Evolutionary conservation across 2,888 invertebrate species (phyloP), one percentile per base, ranked within the genome.

Genomic region (Aspidapion aeneum): DNA sequence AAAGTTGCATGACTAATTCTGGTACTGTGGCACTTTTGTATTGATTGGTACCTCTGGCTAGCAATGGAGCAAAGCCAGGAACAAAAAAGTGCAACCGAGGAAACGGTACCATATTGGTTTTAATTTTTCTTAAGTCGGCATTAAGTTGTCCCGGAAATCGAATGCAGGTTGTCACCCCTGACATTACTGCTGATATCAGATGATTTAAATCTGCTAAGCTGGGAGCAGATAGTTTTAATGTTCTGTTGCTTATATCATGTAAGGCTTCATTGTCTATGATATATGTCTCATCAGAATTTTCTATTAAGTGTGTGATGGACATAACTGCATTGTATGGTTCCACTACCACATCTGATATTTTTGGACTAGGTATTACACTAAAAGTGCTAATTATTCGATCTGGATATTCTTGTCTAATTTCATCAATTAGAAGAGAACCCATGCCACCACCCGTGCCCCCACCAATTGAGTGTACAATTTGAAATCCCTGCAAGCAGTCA

Each of bases 401-500:
- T 0, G 90, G 90, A 73, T 90, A 91, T 74, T 91, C 90, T 74
- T 90, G 90, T 19, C 89, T 82, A 64, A 91, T 88, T 77, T 90
- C 90, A 56, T 86, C 86, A 69, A 91, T 85, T 52, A 91, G 79
- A 21, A 91, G 81, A 54, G 73, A 71, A 16, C 73, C 90, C 86
- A 90, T 84, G 49, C 91, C 90, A 18, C 89, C 87, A 0, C 91
- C 91, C 17, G 90, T 91, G 1, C 91, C 90, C 52, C 91, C 90
- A 1, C 90, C 90, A 1, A 91, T 80, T 0, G 90, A 90, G 74
- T 89, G 89, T n/a, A 88, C 86, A 66, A 89, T 74, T 63, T 89
- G 89, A 74, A 89, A 89, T 70, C 93, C 93, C 79, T 90, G 90
- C 22, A 87, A 78, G 67, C 92, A 91, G 76, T 94, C 93, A 75